A percentile compares a stretch with the other conserved stretches of the same genome.
Conservation (phyloP, 2,888 invertebrate species). For the Tridacna gigas region DNA sequence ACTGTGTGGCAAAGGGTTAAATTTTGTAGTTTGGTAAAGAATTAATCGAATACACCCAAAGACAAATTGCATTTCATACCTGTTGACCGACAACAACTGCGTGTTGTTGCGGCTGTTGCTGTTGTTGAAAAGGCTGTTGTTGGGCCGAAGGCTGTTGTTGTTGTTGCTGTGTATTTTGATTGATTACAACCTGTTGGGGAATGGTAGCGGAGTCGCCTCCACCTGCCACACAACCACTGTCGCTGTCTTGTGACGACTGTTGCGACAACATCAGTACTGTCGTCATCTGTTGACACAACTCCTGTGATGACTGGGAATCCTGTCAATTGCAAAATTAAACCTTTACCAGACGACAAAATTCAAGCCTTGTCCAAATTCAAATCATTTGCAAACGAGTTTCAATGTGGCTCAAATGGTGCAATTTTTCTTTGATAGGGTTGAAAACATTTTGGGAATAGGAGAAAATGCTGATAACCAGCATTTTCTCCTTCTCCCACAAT, state of each 20-base stretch:
- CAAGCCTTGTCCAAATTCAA: too few relatives aligned
- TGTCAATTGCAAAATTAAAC: conserved; percentile 10
- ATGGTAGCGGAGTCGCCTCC: conserved; percentile 44
- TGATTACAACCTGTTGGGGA: conserved; percentile 53
- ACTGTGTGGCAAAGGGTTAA: too few relatives aligned
- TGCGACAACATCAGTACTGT: conserved; percentile 68
- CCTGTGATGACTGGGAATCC: conserved; percentile 59
- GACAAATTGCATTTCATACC: background rate
- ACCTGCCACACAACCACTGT: conserved; percentile 34
- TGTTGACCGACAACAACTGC: conserved; percentile 6
- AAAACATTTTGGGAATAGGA: too few relatives aligned
- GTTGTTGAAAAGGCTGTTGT: conserved; percentile 25
- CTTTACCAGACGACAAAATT: too few relatives aligned
- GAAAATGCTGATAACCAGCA: too few relatives aligned
- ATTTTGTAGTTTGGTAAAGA: too few relatives aligned
- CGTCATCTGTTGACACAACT: conserved; percentile 68
- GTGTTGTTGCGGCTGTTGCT: conserved; percentile 9
- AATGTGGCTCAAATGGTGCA: too few relatives aligned
- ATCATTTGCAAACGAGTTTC: too few relatives aligned
- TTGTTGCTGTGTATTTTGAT: conserved; percentile 40
- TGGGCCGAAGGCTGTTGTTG: conserved; percentile 12
- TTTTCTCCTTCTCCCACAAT: too few relatives aligned
- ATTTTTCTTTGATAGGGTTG: too few relatives aligned
- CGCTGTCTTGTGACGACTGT: conserved; percentile 66
- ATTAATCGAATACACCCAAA: background rate